Base-by-base conservation (phyloP, 2,797 vertebrate genomes). In the Sorex maritimensis region DNA sequence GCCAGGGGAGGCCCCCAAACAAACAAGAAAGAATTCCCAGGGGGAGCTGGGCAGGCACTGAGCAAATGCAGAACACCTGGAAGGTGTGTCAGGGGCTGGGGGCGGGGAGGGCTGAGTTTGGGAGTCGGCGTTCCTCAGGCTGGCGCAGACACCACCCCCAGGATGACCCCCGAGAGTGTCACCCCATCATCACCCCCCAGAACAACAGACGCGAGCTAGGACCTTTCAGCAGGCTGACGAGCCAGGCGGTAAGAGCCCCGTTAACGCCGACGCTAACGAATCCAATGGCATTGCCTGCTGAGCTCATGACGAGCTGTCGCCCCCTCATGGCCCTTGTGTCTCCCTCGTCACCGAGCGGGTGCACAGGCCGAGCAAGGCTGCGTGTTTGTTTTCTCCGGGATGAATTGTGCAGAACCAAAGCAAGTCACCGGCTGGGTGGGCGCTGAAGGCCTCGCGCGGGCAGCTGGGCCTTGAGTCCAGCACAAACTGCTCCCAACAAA, bases 381-480 rank as follows among this genome's bases (percentile, higher is more conserved):
- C 12, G 1, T 69, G 41, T 78, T 67, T 91, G 68, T 89, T 83
- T 84, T 78, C 72, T 67, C 23, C 2, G 4, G 63, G 30, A 30
- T 46, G 55, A 91, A 90, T 52, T 12, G 61, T 92, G 79, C 88
- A 87, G 81, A 93, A 93, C 73, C 72, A 61, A 85, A 94, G 68
- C 44, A 44, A 82, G 72, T 61, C 67, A 23, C 41, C 63, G 14
- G 24, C 30, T 79, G 58, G 68, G 61, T n/a, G 65, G 77, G 14
- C 49, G 86, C 72, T 61, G 24, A 58, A n/a, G 30, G 67, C n/a
- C 75, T 38, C 72, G 69, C 82, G 12, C 17, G 30, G 83, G 61
- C 71, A 14, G 4, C 63, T 26, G 61, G 28, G n/a, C 61, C 26
- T 10, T 0, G 3, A 95, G 58, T 58, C 88, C 89, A 83, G 73